Percentiles rank a stretch among this genome's conserved stretches.
These are phyloP conservation scores for Brenthis daphne DNA, from an alignment of 2,888 invertebrate genomes.

Conservation along the genomic window DNA sequence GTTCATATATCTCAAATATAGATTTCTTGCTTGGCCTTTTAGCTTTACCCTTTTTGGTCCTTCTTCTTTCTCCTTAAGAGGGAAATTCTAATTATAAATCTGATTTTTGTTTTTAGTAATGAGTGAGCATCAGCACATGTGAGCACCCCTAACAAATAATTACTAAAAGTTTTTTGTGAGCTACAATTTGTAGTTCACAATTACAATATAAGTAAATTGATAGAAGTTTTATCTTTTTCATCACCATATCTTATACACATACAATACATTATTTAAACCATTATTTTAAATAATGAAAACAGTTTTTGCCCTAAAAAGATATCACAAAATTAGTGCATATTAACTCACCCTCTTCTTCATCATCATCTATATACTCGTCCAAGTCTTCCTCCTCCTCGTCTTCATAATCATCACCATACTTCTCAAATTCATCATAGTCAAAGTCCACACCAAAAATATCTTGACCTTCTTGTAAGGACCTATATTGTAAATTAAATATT, in stretches of 20 bases:
- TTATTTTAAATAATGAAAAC: too few species aligned
- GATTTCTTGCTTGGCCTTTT: constrained; percentile 92
- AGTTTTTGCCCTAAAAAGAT: too few species aligned
- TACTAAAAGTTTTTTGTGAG: too few species aligned
- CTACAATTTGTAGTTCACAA: too few species aligned
- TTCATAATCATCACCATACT: constrained; percentile 93
- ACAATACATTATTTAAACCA: too few species aligned
- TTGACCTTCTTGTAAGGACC: constrained; percentile 97
- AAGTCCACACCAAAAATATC: constrained; percentile 99
- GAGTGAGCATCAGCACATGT: too few species aligned
- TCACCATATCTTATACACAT: too few species aligned
- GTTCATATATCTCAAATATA: constrained; percentile 97
- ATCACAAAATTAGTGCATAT: neutral
- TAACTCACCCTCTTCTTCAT: constrained; percentile 84
- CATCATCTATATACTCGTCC: constrained; percentile 91
- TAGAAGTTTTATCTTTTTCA: too few species aligned
- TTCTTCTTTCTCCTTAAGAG: constrained; percentile 74
- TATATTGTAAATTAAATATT: constrained; percentile 50
- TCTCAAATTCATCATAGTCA: constrained; percentile 94
- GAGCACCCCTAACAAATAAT: too few species aligned
- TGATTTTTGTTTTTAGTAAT: too few species aligned
- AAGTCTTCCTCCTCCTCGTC: constrained; percentile 90
- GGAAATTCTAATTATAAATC: neutral
- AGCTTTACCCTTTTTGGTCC: constrained; percentile 88
- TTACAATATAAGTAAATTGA: too few species aligned